Conservation (phyloP, 1,140 invertebrate genomes). For the Uloborus diversus region DNA sequence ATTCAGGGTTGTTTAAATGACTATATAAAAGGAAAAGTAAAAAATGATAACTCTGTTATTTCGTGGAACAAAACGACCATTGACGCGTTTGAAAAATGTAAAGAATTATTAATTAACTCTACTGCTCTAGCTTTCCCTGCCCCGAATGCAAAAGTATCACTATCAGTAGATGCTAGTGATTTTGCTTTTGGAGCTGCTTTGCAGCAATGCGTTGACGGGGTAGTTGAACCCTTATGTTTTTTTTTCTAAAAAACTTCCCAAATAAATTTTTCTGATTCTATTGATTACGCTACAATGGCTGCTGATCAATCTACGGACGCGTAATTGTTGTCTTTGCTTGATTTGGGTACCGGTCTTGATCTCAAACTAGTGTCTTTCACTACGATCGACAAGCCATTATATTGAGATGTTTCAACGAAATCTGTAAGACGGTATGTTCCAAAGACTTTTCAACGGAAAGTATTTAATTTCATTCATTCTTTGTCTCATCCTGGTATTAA, state of each 20-base stretch:
- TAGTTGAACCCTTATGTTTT: conserved; percentile 42
- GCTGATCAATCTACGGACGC: conserved; percentile 6
- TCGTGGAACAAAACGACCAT: not conserved
- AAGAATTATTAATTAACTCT: not conserved
- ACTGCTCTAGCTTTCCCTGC: conserved; percentile 58
- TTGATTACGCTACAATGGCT: not conserved
- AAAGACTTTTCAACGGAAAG: not conserved
- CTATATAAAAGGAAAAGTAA: not conserved
- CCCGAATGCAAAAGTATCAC: not conserved
- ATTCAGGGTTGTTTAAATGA: conserved; percentile 39
- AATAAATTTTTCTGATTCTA: not conserved
- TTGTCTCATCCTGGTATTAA: conserved; percentile 13
- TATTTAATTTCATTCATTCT: conserved; percentile 21
- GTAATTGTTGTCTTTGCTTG: not conserved
- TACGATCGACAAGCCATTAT: not conserved
- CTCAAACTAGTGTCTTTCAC: not conserved
- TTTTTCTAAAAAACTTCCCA: conserved; percentile 50
- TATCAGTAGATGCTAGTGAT: conserved; percentile 49
- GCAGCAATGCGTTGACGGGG: conserved; percentile 19
- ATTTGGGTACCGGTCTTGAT: not conserved
- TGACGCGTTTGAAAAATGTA: conserved; percentile 3
- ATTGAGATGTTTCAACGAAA: conserved; percentile 14
- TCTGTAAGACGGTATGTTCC: conserved; percentile 15
- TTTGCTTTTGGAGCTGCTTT: conserved; percentile 42
- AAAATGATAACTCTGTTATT: not conserved